These are phyloP conservation scores for Cariama cristata DNA, from an alignment of 2,113 vertebrate species.

Conservation along the genomic window DNA sequence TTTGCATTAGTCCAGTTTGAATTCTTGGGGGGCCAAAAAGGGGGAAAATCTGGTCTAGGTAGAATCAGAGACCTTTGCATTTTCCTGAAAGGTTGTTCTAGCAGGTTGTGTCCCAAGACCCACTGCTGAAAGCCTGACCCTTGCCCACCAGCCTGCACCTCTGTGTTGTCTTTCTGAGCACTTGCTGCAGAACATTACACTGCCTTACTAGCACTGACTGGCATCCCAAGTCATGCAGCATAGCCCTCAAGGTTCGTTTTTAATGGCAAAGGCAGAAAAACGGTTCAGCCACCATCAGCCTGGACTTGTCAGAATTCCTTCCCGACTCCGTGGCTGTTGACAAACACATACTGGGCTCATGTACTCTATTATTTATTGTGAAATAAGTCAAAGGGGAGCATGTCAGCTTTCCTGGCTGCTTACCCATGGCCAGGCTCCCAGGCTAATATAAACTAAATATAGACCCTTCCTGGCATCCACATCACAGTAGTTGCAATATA, in stretches of 20 bases:
- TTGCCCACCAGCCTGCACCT: neutral
- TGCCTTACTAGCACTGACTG: neutral
- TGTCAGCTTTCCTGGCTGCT: neutral
- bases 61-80: neutral
- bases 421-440: neutral
- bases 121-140: neutral
- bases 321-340: neutral
- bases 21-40: neutral
- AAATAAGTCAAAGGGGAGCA: neutral
- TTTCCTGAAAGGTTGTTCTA: neutral
- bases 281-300: neutral
- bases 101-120: neutral
- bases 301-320: neutral
- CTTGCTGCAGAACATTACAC: fast-evolving
- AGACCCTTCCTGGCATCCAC: neutral
- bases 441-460: neutral
- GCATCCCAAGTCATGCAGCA: too few species aligned
- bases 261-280: neutral
- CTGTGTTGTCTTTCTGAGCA: neutral
- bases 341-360: fast-evolving
- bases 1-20: neutral
- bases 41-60: neutral
- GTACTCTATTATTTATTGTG: neutral
- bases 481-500: neutral
- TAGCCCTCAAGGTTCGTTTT: neutral